Base-by-base conservation (phyloP, 2,113 vertebrate genomes). In the Dicaeum eximium region DNA sequence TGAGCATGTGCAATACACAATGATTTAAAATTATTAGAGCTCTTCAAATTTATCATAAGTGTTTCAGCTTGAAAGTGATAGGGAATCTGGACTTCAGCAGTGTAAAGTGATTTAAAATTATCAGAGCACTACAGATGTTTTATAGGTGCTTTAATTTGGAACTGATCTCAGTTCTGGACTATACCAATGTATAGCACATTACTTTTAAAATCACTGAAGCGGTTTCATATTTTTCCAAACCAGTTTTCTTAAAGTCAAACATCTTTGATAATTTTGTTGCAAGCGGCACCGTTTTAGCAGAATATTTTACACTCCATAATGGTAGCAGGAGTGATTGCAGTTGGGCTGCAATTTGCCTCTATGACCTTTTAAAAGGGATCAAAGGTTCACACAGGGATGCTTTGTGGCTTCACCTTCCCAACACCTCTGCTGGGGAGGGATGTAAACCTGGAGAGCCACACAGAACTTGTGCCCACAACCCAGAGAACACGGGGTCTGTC, bases 21-120 rank as follows among this genome's bases (percentile, higher is more conserved):
- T 97, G 96, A 96, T 97, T 98, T 96, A 96, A 97, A 97, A 97
- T 97, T 96, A 98, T 97, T 98, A 97, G 97, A 95, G 89, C 95
- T 91, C 92, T 96, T 98, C 97, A 97, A 96, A 97, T 97, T 97
- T 97, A 97, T 95, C 71, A 37, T 85, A 84, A 97, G 93, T 95
- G 88, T 96, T 97, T 98, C 87, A 94, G 96, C 91, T 96, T 94
- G 93, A 90, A 96, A 97, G 89, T 96, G 94, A 97, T 92, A 96
- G 90, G 88, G 92, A 97, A 93, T 95, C 96, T 97, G 95, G 95
- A 95, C 83, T 96, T 97, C 47, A 88, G 94, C 92, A 42, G 87
- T 90, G 92, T 58, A 89, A 95, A 94, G 81, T 96, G 95, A 96
- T 97, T 98, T 97, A 96, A 97, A 96, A 95, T 97, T 88, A 97